Conservation (phyloP, 1,140 invertebrate genomes). For the Pogonus chalceus region DNA sequence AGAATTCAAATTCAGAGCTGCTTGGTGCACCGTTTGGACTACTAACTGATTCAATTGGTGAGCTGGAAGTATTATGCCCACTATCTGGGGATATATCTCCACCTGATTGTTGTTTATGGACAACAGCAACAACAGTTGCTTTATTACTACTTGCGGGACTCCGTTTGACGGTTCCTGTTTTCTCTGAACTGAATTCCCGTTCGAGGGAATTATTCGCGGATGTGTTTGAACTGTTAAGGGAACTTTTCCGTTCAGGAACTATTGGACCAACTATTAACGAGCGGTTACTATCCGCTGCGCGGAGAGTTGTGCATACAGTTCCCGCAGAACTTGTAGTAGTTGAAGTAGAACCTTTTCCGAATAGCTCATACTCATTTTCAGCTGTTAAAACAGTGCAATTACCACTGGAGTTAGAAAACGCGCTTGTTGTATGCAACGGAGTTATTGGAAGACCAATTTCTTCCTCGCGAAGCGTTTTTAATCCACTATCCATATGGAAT, state of each 20-base stretch:
- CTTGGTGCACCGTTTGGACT: slow-evolving; percentile 57
- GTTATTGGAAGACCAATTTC: slow-evolving; percentile 46
- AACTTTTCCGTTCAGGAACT: slow-evolving; percentile 67
- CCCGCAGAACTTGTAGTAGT: slow-evolving; percentile 83
- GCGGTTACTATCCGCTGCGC: slow-evolving; percentile 47
- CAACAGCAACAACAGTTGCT: slow-evolving; percentile 38
- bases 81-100: slow-evolving; percentile 65
- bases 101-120: slow-evolving; percentile 51
- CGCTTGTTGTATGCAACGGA: slow-evolving; percentile 50
- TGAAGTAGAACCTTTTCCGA: slow-evolving; percentile 77
- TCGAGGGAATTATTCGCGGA: slow-evolving; percentile 44
- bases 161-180: slow-evolving; percentile 46
- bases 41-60: slow-evolving; percentile 61
- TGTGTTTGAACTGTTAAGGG: slow-evolving; percentile 34
- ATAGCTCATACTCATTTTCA: slow-evolving; percentile 81
- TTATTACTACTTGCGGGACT: slow-evolving; percentile 39
- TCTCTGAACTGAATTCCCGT: slow-evolving; percentile 42
- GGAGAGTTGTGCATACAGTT: slow-evolving; percentile 72
- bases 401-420: slow-evolving; percentile 42
- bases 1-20: slow-evolving; percentile 61
- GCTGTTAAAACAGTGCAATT: slow-evolving; percentile 51
- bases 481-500: slow-evolving; percentile 89
- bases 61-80: slow-evolving; percentile 70
- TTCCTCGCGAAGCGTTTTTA: slow-evolving; percentile 76
- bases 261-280: slow-evolving; percentile 51